Evolutionary conservation across 2,888 invertebrate species (phyloP).

Genomic region (Nemotelus nigrinus): DNA sequence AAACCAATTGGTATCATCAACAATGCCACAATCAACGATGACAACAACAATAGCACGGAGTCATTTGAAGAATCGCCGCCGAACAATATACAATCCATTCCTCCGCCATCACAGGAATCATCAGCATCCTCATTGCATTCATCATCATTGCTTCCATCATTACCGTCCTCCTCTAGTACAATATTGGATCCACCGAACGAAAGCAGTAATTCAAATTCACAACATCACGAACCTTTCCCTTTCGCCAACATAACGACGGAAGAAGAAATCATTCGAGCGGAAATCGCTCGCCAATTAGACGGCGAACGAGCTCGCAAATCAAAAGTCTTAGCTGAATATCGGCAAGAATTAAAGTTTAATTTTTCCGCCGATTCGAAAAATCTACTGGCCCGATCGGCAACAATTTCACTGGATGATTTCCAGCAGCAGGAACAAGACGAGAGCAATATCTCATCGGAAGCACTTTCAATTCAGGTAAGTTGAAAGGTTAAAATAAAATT

Average conservation of each 20-base stretch:
- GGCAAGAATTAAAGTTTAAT: conserved; percentile 60
- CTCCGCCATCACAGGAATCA: background rate
- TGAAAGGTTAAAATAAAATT: background rate
- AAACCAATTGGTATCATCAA: conserved; percentile 36
- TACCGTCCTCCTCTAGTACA: too few relatives aligned
- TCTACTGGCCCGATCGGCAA: conserved; percentile 60
- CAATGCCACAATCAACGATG: conserved; percentile 29
- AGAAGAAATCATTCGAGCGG: conserved; percentile 51
- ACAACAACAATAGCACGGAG: conserved; percentile 40
- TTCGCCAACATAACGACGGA: conserved; percentile 61
- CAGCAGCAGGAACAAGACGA: conserved; percentile 55
- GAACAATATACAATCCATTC: conserved; percentile 13
- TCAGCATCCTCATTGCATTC: conserved; percentile 11
- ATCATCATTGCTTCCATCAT: background rate
- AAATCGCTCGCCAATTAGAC: conserved; percentile 47
- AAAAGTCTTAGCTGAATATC: conserved; percentile 61
- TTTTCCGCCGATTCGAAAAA: conserved; percentile 61
- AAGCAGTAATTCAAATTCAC: background rate
- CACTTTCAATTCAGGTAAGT: conserved; percentile 57
- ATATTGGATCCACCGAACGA: background rate
- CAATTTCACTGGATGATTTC: conserved; percentile 53
- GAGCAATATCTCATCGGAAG: conserved; percentile 62
- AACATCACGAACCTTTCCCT: background rate
- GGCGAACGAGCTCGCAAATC: conserved; percentile 60
- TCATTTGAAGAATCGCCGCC: conserved; percentile 30